Evolutionary conservation across 2,797 vertebrate species (phyloP).

Genomic region (Agapornis canus): DNA sequence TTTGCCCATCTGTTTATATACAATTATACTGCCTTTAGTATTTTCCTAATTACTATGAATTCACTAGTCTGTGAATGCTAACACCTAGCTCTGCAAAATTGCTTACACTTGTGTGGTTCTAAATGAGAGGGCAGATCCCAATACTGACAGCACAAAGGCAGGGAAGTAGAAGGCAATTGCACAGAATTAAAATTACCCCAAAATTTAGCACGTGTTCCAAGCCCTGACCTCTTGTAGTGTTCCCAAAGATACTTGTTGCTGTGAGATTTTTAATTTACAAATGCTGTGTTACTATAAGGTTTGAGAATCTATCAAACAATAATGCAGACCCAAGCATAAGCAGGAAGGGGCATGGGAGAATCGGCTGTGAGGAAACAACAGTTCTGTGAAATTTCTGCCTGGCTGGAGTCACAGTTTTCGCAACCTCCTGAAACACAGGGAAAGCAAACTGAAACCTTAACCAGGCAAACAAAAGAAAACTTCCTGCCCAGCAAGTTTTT

Average conservation of each 20-base stretch:
- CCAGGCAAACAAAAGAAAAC: conserved; percentile 21
- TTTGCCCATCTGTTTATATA: neutral
- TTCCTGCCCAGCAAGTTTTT: conserved; percentile 23
- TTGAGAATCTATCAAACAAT: neutral
- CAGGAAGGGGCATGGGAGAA: neutral
- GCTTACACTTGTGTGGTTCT: neutral
- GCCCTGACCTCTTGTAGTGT: fast-evolving
- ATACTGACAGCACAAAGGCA: neutral
- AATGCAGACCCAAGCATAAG: neutral
- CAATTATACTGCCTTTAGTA: neutral
- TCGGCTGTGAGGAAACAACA: neutral
- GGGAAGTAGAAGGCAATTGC: neutral
- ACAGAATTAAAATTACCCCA: neutral
- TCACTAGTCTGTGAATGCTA: neutral
- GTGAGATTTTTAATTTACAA: neutral
- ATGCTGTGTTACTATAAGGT: neutral
- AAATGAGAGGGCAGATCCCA: neutral
- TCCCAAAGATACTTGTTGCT: neutral
- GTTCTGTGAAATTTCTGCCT: neutral
- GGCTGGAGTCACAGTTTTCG: neutral
- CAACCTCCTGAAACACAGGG: neutral
- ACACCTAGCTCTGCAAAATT: neutral
- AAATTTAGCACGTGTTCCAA: neutral
- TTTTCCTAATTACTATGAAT: neutral
- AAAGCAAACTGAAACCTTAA: conserved; percentile 35